A percentile compares a stretch with the other conserved stretches of the same genome.
Evolutionary conservation across 2,888 invertebrate genomes (phyloP).

Genomic region (Orthosia gracilis): DNA sequence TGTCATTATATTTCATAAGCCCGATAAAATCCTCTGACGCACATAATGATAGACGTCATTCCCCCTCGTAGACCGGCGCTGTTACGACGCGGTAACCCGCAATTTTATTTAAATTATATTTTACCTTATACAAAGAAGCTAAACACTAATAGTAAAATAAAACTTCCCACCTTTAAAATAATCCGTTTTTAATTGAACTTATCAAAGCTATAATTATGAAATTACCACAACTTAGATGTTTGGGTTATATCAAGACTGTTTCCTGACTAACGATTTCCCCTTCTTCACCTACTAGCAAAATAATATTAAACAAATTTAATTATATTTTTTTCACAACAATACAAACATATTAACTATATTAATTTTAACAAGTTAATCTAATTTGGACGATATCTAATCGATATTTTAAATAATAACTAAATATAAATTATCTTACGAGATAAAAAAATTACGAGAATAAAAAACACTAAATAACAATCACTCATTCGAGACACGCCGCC

Average conservation of each 20-base stretch:
- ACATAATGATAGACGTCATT: background rate
- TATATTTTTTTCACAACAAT: background rate
- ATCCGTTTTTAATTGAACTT: background rate
- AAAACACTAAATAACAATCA: conserved; percentile 7
- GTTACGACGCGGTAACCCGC: background rate
- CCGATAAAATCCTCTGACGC: background rate
- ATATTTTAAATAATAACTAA: background rate
- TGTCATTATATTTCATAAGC: background rate
- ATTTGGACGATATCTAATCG: conserved; percentile 6
- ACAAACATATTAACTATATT: background rate
- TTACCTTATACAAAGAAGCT: background rate
- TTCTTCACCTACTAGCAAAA: too few relatives aligned
- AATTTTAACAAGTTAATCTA: background rate
- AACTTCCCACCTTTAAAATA: background rate
- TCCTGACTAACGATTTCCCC: background rate
- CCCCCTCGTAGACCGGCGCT: background rate
- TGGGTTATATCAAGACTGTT: background rate
- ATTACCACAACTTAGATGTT: background rate
- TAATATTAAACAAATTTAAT: background rate
- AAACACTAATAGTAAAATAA: background rate
- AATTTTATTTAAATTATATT: background rate
- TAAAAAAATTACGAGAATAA: conserved; percentile 6
- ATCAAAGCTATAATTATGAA: background rate
- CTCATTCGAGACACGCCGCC: background rate
- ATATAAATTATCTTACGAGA: conserved; percentile 9